Evolutionary conservation across 1,140 invertebrate species (phyloP), one percentile per base, ranked within the genome.

Genomic region (Scaptomyza montana): DNA sequence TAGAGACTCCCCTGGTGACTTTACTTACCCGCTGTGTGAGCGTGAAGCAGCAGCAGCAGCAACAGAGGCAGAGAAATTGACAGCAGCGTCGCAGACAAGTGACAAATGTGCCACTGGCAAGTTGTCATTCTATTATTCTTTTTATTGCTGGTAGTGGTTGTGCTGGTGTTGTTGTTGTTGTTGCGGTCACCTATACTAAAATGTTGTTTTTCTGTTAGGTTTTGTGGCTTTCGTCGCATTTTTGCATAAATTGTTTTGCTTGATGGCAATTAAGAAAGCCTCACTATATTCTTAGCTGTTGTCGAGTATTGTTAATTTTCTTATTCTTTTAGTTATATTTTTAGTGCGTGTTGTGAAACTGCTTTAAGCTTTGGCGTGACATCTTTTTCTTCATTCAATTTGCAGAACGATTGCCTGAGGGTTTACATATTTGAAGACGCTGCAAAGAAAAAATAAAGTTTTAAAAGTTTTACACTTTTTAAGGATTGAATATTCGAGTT

Each of bases 171-270:
- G 59, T 77, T 63, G 57, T 63, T 10, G 56, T 47, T 60, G 57
- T 64, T 36, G 67, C 49, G 49, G 74, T 45, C 60, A 46, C 39
- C 57, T 73, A 68, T 81, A 33, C 53, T 76, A 25, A 49, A 56
- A 66, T 54, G 64, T 67, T 61, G 66, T 43, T 57, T 67, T 77
- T 86, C 65, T 73, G 67, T 78, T 78, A 68, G 55, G 28, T 72
- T 82, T 55, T 87, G 82, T 53, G 84, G 65, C 82, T 87, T 87
- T 87, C 82, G 82, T 82, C 79, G 82, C 82, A 87, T 87, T 75
- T 87, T 89, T 77, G 82, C 82, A 87, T 87, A 89, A 77, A 87
- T 62, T 74, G 65, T 55, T 68, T 28, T n/a, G 49, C 62, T 75
- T 55, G 16, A 28, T 43, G 41, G 45, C 62, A 13, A 33, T 45